Conservation (phyloP, 2,888 invertebrate species). For the Himalopsyche anomala region DNA sequence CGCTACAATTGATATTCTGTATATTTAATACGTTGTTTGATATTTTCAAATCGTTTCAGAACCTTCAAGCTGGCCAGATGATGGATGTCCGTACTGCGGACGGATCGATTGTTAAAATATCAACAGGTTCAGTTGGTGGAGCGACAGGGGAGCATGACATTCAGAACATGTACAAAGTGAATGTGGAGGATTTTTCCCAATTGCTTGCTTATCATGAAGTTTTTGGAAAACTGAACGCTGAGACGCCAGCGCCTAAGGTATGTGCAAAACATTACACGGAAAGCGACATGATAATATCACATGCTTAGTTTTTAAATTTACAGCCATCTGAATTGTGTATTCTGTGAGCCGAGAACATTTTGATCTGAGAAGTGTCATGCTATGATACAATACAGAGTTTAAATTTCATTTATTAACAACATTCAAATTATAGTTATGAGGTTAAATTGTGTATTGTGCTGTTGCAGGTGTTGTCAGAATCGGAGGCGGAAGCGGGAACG, state of each 20-base stretch:
- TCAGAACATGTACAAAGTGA: constrained; percentile 88
- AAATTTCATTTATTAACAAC: too few relatives aligned
- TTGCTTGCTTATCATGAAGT: constrained; percentile 91
- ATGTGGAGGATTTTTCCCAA: constrained; percentile 91
- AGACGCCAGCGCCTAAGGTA: constrained; percentile 74
- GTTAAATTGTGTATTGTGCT: constrained; percentile 57
- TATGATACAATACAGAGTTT: too few relatives aligned
- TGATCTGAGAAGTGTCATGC: too few relatives aligned
- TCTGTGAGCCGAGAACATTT: background rate
- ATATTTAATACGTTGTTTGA: too few relatives aligned
- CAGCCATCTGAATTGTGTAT: background rate
- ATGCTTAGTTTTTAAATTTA: background rate
- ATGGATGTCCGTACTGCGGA: constrained; percentile 82
- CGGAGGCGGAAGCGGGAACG: constrained; percentile 76
- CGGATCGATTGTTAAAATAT: constrained; percentile 85
- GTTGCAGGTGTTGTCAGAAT: constrained; percentile 72
- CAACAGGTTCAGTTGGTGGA: constrained; percentile 80
- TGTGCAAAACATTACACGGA: background rate
- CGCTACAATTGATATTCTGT: too few relatives aligned
- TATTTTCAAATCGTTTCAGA: constrained; percentile 39
- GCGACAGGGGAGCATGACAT: constrained; percentile 84
- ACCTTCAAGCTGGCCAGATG: constrained; percentile 71
- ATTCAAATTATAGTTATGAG: too few relatives aligned
- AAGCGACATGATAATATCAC: background rate
- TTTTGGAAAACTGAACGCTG: constrained; percentile 80